phyloP scores from a whole-genome alignment of 2,797 vertebrate species.

The Ispidina lecontei region DNA sequence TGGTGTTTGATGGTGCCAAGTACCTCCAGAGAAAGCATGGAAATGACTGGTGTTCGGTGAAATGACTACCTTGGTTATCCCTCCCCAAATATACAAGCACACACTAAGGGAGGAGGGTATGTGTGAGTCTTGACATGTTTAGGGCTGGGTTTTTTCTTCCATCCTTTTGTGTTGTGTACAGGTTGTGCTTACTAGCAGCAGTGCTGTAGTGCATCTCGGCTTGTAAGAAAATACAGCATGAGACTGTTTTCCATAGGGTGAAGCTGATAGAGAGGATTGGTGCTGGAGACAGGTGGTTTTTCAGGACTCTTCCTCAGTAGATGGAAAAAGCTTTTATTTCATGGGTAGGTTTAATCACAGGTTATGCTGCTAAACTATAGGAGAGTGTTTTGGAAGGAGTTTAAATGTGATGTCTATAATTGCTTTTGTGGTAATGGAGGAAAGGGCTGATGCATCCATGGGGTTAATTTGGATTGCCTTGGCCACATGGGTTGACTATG shows the following conservation, averaged over 20 bases:
- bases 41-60: neutral
- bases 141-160: neutral
- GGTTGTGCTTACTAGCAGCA: neutral
- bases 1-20: neutral
- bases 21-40: neutral
- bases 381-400: neutral
- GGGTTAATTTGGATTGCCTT: conserved; percentile 53
- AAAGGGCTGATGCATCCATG: neutral
- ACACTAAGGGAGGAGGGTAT: accelerated
- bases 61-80: neutral
- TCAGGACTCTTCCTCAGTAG: neutral
- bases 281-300: conserved; percentile 1
- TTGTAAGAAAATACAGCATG: neutral
- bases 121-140: neutral
- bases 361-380: neutral
- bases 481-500: conserved; percentile 22
- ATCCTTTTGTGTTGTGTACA: neutral
- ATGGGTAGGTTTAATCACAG: neutral
- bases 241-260: neutral
- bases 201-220: neutral
- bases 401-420: conserved; percentile 18
- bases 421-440: conserved; percentile 14
- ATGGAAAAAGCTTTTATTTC: conserved; percentile 15
- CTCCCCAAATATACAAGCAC: neutral
- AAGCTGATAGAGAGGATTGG: neutral